Evolutionary conservation across 2,113 vertebrate genomes (phyloP).

Genomic region (Solea senegalensis): DNA sequence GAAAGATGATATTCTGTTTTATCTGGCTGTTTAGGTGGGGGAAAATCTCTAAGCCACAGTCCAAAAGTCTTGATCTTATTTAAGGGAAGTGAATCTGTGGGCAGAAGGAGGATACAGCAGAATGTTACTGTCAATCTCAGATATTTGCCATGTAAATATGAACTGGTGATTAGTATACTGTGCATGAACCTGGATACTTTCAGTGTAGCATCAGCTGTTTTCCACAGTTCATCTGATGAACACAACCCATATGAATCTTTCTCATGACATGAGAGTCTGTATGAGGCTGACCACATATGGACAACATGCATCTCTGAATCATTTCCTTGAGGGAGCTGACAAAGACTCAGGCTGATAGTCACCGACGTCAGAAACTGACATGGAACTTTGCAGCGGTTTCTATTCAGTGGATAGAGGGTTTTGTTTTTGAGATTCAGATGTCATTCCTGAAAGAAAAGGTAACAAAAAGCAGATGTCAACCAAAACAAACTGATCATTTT

Average conservation of each 20-base stretch:
- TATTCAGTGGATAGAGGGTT: background rate
- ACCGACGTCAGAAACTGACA: background rate
- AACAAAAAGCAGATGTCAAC: background rate
- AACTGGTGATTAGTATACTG: background rate
- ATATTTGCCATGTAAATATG: background rate
- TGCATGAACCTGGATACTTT: background rate
- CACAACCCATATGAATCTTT: background rate
- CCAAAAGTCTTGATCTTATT: background rate
- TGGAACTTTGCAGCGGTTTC: background rate
- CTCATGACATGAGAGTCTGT: background rate
- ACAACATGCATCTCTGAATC: conserved; percentile 20
- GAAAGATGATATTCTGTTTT: background rate
- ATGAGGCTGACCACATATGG: conserved; percentile 24
- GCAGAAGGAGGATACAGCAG: background rate
- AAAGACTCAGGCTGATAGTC: background rate
- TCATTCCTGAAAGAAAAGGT: background rate
- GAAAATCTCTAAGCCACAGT: conserved; percentile 4
- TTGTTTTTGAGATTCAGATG: background rate
- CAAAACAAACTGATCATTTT: conserved; percentile 51
- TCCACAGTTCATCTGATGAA: too few species aligned
- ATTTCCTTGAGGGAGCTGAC: conserved; percentile 12
- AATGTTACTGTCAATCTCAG: background rate
- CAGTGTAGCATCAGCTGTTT: background rate
- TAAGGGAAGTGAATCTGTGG: background rate
- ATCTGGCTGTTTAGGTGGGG: background rate